Percentiles rank a stretch among this genome's conserved stretches.
phyloP scores from a whole-genome alignment of 2,888 invertebrate species.

The Synergus japonicus region DNA sequence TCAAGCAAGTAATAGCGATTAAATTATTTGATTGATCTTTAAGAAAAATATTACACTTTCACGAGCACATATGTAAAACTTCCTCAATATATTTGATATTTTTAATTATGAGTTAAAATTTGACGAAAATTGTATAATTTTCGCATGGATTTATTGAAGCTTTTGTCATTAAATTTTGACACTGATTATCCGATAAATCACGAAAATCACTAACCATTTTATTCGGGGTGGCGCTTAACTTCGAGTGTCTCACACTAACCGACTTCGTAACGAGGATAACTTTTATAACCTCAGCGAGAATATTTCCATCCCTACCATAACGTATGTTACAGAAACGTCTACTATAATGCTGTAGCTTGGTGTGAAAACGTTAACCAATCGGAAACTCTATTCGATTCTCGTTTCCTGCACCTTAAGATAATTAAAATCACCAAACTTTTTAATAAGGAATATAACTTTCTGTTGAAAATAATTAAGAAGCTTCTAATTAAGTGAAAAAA shows the following conservation, averaged over 20 bases:
- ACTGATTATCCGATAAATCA: slow-evolving; percentile 11
- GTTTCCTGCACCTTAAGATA: not conserved
- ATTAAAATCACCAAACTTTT: not conserved
- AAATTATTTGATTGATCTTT: not conserved
- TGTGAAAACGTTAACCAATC: slow-evolving; percentile 63
- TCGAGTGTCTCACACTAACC: slow-evolving; percentile 65
- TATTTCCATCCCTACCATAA: slow-evolving; percentile 50
- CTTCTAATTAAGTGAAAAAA: not conserved
- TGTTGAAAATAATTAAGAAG: not conserved
- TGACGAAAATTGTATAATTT: not conserved
- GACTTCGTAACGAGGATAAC: slow-evolving; percentile 64
- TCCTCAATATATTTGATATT: not conserved
- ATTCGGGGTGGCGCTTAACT: slow-evolving; percentile 38
- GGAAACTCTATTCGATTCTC: slow-evolving; percentile 40
- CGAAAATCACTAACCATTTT: slow-evolving; percentile 51
- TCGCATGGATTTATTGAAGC: not conserved
- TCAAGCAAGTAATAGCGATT: not conserved
- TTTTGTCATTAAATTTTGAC: not conserved
- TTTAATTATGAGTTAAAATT: not conserved
- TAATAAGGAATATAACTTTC: not conserved
- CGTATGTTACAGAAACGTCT: slow-evolving; percentile 39
- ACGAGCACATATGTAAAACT: not conserved
- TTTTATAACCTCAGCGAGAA: slow-evolving; percentile 71
- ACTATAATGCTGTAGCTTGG: slow-evolving; percentile 70
- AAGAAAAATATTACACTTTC: not conserved